These are phyloP conservation scores for Drosophila melanocephala DNA, from an alignment of 2,888 invertebrate species.

Conservation along the genomic window DNA sequence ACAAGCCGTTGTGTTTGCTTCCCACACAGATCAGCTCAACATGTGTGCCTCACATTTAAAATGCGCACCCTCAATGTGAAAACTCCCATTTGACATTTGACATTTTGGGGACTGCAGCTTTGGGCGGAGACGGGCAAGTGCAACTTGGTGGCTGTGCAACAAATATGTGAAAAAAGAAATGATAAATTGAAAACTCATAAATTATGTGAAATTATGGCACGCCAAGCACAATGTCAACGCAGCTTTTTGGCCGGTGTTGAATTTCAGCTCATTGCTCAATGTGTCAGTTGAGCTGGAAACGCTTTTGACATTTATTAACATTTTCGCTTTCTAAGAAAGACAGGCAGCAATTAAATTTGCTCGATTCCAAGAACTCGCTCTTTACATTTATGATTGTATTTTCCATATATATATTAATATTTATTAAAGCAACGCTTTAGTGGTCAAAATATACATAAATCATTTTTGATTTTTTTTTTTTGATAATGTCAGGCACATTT, in stretches of 20 bases:
- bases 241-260: conserved; percentile 42
- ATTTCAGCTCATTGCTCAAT: conserved; percentile 61
- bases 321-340: conserved; percentile 36
- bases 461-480: conserved; percentile 42
- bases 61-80: conserved; percentile 2
- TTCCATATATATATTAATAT: conserved; percentile 23
- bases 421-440: conserved; percentile 56
- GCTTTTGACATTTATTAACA: conserved; percentile 78
- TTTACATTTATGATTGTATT: neutral
- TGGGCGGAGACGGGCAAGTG: conserved; percentile 37
- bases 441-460: conserved; percentile 64
- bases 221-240: conserved; percentile 19
- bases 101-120: conserved; percentile 36
- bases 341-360: conserved; percentile 61
- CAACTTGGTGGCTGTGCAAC: conserved; percentile 39
- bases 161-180: conserved; percentile 25
- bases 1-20: conserved; percentile 26
- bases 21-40: conserved; percentile 56
- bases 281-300: conserved; percentile 66
- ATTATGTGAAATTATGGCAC: conserved; percentile 69
- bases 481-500: conserved; percentile 36
- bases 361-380: conserved; percentile 2
- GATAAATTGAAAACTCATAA: conserved; percentile 78
- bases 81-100: conserved; percentile 66
- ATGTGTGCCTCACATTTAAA: conserved; percentile 71